Evolutionary conservation across 2,888 invertebrate genomes (phyloP).

Genomic region (Rapana venosa): DNA sequence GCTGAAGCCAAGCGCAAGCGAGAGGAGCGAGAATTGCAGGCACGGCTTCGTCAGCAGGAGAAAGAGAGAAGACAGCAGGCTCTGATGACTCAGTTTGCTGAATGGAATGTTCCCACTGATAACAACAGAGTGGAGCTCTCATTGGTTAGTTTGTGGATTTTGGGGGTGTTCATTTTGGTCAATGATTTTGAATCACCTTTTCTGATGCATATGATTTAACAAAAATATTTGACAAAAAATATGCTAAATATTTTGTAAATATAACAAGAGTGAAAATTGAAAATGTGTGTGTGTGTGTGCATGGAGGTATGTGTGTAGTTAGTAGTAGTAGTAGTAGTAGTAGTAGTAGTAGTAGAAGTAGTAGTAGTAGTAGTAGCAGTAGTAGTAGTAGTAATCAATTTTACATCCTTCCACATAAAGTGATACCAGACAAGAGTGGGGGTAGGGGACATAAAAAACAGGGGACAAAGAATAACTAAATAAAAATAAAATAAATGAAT

Average conservation of each 20-base stretch:
- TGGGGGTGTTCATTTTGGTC: not conserved
- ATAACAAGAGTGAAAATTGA: not conserved
- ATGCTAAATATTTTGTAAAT: too few relatives aligned
- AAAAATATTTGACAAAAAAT: too few relatives aligned
- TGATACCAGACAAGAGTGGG: too few relatives aligned
- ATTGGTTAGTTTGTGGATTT: slow-evolving; percentile 64
- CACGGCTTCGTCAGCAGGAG: slow-evolving; percentile 62
- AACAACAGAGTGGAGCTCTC: slow-evolving; percentile 69
- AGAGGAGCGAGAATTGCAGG: slow-evolving; percentile 72
- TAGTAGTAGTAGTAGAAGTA: too few relatives aligned
- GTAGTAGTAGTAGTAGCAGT: too few relatives aligned
- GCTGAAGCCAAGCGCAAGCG: slow-evolving; percentile 73
- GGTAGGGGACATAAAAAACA: too few relatives aligned
- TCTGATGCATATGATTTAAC: too few relatives aligned
- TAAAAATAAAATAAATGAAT: not conserved
- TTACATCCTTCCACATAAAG: too few relatives aligned
- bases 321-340: too few relatives aligned
- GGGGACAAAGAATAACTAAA: too few relatives aligned
- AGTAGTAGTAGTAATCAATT: too few relatives aligned
- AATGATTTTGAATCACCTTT: not conserved
- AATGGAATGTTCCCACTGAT: slow-evolving; percentile 70
- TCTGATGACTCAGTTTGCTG: slow-evolving; percentile 70
- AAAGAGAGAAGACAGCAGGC: slow-evolving; percentile 62
- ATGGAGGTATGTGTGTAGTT: not conserved
- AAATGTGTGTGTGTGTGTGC: not conserved